A percentile compares a stretch with the other conserved stretches of the same genome.
Evolutionary conservation across 23 tunicate species (phyloP).

Genomic region (Botrylloides violaceus): DNA sequence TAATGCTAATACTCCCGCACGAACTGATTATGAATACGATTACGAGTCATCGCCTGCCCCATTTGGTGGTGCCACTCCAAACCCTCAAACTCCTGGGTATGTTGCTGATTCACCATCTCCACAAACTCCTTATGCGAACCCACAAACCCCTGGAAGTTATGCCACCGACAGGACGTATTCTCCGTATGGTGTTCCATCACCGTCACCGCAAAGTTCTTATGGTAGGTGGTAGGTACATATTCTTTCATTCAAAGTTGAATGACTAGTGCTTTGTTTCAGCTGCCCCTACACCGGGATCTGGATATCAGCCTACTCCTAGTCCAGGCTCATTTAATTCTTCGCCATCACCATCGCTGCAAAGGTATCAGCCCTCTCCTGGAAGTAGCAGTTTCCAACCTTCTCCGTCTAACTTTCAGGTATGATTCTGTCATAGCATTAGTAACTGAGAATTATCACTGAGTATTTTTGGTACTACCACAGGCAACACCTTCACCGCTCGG

Average conservation of each 20-base stretch:
- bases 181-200: constrained; percentile 73
- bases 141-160: constrained; percentile 92
- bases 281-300: constrained; percentile 25
- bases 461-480: constrained; percentile 16
- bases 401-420: constrained; percentile 47
- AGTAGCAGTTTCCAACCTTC: constrained; percentile 56
- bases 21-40: constrained; percentile 77
- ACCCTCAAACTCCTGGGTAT: constrained; percentile 89
- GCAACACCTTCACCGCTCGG: constrained; percentile 59
- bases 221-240: constrained; percentile 30
- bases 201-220: constrained; percentile 73
- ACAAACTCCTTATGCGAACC: constrained; percentile 56
- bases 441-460: neutral
- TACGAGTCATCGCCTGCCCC: constrained; percentile 85
- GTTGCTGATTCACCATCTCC: constrained; percentile 62
- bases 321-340: constrained; percentile 56
- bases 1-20: constrained; percentile 77
- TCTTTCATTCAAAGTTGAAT: neutral
- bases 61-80: constrained; percentile 72
- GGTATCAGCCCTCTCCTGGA: constrained; percentile 54
- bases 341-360: constrained; percentile 83
- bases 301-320: constrained; percentile 64
- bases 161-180: constrained; percentile 64
- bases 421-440: neutral
- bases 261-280: constrained; percentile 19